Evolutionary conservation across 2,797 vertebrate genomes (phyloP).

Genomic region (Mus caroli): DNA sequence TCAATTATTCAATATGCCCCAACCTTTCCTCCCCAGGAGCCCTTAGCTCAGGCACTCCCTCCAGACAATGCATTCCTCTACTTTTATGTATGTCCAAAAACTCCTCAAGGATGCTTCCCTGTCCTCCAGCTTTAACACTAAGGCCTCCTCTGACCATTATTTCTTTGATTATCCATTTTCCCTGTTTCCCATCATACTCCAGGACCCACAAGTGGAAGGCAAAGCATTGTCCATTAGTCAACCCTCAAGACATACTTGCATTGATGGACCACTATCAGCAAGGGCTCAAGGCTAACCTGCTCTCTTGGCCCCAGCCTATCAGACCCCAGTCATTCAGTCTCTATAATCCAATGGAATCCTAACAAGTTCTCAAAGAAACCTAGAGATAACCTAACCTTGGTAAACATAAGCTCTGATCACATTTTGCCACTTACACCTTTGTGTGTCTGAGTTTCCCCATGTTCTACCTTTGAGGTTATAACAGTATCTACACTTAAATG

Average conservation of each 20-base stretch:
- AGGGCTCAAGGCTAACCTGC: not conserved
- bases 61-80: not conserved
- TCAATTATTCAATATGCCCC: not conserved
- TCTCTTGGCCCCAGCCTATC: not conserved
- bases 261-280: not conserved
- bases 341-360: not conserved
- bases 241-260: conserved; percentile 12
- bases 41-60: not conserved
- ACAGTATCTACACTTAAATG: not conserved
- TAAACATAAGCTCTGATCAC: not conserved
- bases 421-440: not conserved
- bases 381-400: not conserved
- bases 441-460: not conserved
- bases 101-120: not conserved
- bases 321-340: not conserved
- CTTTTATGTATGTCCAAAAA: not conserved
- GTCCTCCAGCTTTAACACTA: not conserved
- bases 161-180: not conserved
- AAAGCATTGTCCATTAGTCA: not conserved
- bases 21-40: not conserved
- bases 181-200: not conserved
- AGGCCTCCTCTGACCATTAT: not conserved
- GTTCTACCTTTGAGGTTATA: not conserved
- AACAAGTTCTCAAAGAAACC: not conserved
- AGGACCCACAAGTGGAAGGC: not conserved